Conservation (phyloP, 64 coral and sea anemone genomes). For the Acropora tenuis region DNA sequence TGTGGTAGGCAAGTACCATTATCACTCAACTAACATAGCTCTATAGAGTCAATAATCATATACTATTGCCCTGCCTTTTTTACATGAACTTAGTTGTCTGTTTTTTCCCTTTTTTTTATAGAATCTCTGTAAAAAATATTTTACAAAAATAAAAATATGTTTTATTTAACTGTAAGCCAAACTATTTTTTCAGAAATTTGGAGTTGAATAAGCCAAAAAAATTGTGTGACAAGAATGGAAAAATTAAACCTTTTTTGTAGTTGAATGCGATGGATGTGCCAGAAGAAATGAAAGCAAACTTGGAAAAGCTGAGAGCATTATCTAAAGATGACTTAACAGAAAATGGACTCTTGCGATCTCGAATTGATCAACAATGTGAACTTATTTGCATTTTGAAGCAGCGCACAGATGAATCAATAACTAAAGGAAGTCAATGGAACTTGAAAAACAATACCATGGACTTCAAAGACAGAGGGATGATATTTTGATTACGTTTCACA, state of each 20-base stretch:
- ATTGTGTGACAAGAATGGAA: no score
- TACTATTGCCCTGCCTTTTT: no score
- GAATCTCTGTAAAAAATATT: no score
- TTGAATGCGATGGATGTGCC: slow-evolving; percentile 41
- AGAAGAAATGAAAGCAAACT: slow-evolving; percentile 90
- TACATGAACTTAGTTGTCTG: no score
- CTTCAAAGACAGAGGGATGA: slow-evolving; percentile 69
- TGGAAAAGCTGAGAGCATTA: slow-evolving; percentile 86
- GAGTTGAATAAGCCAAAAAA: no score
- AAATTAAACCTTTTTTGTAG: slow-evolving; percentile 6
- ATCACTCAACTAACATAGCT: no score
- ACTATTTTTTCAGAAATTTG: no score
- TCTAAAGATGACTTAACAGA: slow-evolving; percentile 94
- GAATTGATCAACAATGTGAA: slow-evolving; percentile 96
- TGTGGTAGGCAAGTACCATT: no score
- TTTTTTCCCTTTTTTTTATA: no score
- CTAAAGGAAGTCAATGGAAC: slow-evolving; percentile 60
- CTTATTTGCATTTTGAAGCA: slow-evolving; percentile 96
- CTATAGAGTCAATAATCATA: no score
- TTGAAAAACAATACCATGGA: slow-evolving; percentile 79
- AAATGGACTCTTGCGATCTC: slow-evolving; percentile 87
- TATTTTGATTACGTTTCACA: slow-evolving; percentile 62
- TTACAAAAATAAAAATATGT: no score
- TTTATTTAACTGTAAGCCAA: no score
- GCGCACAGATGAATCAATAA: slow-evolving; percentile 85